These are phyloP conservation scores for Chaenocephalus aceratus DNA, from an alignment of 2,113 vertebrate species.

Conservation along the genomic window DNA sequence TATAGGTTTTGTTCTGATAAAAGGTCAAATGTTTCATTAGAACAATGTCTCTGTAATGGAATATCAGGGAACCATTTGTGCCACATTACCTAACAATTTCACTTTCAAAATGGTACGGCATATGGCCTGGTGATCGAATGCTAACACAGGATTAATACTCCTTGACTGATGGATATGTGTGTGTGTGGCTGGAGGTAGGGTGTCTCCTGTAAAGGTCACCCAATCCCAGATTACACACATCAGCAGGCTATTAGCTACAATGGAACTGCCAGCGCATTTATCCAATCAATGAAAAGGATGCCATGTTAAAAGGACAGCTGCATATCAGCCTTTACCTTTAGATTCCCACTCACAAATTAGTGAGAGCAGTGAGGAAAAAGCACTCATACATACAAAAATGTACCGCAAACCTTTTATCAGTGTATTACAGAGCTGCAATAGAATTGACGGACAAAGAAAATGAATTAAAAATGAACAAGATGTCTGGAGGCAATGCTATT, in stretches of 20 bases:
- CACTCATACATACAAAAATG: neutral
- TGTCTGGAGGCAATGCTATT: conserved; percentile 24
- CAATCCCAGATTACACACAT: conserved; percentile 60
- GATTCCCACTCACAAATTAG: conserved; percentile 29
- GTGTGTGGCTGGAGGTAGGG: conserved; percentile 17
- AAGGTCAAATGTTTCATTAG: neutral
- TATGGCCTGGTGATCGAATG: conserved; percentile 16
- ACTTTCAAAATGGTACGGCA: conserved; percentile 39
- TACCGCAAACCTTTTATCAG: conserved; percentile 21
- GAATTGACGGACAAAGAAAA: conserved; percentile 12
- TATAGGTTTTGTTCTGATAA: neutral
- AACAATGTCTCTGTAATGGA: conserved; percentile 8
- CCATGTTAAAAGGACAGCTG: conserved; percentile 29
- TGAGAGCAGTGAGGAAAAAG: conserved; percentile 32
- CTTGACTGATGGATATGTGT: conserved; percentile 27
- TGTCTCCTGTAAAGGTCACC: conserved; percentile 67
- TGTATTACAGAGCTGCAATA: conserved; percentile 20
- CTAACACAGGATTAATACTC: conserved; percentile 48
- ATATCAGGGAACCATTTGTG: neutral
- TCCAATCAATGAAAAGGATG: conserved; percentile 58
- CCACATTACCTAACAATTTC: conserved; percentile 31
- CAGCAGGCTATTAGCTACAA: conserved; percentile 63
- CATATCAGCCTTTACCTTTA: conserved; percentile 20
- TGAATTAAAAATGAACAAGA: conserved; percentile 26
- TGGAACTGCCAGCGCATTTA: conserved; percentile 22